These are phyloP conservation scores for Megalops cyprinoides DNA, from an alignment of 2,797 vertebrate genomes.

Conservation along the genomic window DNA sequence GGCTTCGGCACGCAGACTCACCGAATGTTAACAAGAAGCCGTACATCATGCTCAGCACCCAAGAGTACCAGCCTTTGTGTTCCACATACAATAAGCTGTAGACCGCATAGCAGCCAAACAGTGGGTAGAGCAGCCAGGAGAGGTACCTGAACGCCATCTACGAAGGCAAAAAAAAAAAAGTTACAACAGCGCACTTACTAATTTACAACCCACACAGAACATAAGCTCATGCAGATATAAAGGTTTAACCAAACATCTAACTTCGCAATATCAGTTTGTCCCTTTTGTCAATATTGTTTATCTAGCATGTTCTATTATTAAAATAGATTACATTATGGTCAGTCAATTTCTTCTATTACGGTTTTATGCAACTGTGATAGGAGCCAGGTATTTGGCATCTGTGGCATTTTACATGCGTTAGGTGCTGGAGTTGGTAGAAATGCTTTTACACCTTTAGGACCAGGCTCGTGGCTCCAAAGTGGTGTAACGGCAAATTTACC, in stretches of 20 bases:
- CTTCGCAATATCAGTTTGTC: too few relatives aligned
- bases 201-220: not conserved
- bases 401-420: not conserved
- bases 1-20: conserved; percentile 63
- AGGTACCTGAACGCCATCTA: conserved; percentile 96
- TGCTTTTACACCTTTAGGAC: not conserved
- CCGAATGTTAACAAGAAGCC: conserved; percentile 96
- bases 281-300: too few relatives aligned
- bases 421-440: too few relatives aligned
- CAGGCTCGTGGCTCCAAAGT: not conserved
- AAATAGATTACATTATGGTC: too few relatives aligned
- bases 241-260: too few relatives aligned
- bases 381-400: too few relatives aligned
- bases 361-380: too few relatives aligned
- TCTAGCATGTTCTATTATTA: too few relatives aligned
- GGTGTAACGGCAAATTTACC: not conserved
- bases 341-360: too few relatives aligned
- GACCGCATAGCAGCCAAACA: conserved; percentile 91
- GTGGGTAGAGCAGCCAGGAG: conserved; percentile 92
- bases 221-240: too few relatives aligned
- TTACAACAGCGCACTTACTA: conserved; percentile 24
- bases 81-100: conserved; percentile 95
- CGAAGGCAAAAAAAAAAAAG: not conserved
- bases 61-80: conserved; percentile 99
- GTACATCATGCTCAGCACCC: conserved; percentile 95